Percentiles rank a stretch among this genome's conserved stretches.
Evolutionary conservation across 2,797 vertebrate species (phyloP).

Genomic region (Siniperca undulata): DNA sequence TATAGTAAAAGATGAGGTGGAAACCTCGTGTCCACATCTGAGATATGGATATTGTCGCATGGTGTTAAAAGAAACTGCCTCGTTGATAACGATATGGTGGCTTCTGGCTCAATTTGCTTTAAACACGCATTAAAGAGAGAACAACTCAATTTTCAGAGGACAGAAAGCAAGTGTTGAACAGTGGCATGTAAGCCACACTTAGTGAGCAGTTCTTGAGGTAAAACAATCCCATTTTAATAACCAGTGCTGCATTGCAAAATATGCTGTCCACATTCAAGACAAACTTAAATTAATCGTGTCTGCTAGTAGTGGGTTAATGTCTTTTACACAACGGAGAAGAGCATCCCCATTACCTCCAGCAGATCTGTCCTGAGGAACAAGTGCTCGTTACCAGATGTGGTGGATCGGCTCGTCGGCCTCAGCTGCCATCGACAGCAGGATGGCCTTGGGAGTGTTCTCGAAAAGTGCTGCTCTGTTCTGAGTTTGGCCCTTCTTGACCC

Average conservation of each 20-base stretch:
- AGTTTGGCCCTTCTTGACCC: conserved; percentile 98
- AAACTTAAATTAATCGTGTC: neutral
- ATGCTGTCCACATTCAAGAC: neutral
- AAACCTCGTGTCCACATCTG: neutral
- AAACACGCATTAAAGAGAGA: neutral
- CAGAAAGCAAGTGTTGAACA: neutral
- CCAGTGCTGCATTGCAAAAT: neutral
- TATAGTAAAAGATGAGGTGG: neutral
- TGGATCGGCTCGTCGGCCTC: conserved; percentile 81
- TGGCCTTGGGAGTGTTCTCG: conserved; percentile 96
- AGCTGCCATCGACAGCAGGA: conserved; percentile 88
- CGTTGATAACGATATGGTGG: neutral
- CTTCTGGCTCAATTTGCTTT: neutral
- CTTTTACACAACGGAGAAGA: neutral
- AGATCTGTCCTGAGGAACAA: conserved; percentile 7
- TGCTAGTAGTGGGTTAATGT: neutral
- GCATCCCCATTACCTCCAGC: neutral
- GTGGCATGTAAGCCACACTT: neutral
- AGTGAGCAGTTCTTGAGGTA: conserved; percentile 1
- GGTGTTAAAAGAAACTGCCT: neutral
- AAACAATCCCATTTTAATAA: conserved; percentile 17
- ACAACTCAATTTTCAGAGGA: neutral
- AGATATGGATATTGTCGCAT: neutral
- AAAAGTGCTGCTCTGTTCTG: conserved; percentile 98
- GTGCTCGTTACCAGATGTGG: conserved; percentile 71